These are phyloP conservation scores for Perca schrenkii DNA, from an alignment of 2,113 vertebrate species.

Conservation along the genomic window DNA sequence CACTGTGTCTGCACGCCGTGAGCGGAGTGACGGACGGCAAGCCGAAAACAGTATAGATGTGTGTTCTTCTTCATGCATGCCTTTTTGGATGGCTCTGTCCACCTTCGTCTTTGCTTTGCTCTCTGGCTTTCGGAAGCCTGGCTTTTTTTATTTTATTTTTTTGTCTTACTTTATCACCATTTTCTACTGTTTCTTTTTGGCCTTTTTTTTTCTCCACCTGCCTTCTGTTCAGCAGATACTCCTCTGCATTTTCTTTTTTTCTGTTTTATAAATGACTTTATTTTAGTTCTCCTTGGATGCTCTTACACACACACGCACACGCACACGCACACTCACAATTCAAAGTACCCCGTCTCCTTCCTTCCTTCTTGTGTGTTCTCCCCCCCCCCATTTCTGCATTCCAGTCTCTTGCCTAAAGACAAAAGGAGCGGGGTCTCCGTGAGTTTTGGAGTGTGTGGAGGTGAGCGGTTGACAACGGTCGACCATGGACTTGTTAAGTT, in stretches of 20 bases:
- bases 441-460: constrained; percentile 1
- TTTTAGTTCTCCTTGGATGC: constrained; percentile 25
- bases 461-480: neutral
- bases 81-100: constrained; percentile 70
- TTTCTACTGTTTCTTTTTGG: constrained; percentile 46
- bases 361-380: constrained; percentile 3
- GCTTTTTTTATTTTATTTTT: constrained; percentile 22
- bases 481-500: constrained; percentile 9
- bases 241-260: neutral
- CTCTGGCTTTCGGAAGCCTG: constrained; percentile 33
- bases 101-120: constrained; percentile 51
- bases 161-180: constrained; percentile 29
- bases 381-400: constrained; percentile 55
- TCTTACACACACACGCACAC: constrained; percentile 6
- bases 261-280: constrained; percentile 47
- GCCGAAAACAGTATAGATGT: constrained; percentile 61
- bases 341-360: constrained; percentile 18
- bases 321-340: constrained; percentile 7
- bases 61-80: constrained; percentile 77
- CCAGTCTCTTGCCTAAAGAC: constrained; percentile 63
- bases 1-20: constrained; percentile 50
- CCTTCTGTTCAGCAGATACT: constrained; percentile 28
- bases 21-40: constrained; percentile 78
- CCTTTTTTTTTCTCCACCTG: constrained; percentile 21
- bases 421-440: constrained; percentile 45